phyloP scores from a whole-genome alignment of 2,113 vertebrate species.

The Prolemur simus region DNA sequence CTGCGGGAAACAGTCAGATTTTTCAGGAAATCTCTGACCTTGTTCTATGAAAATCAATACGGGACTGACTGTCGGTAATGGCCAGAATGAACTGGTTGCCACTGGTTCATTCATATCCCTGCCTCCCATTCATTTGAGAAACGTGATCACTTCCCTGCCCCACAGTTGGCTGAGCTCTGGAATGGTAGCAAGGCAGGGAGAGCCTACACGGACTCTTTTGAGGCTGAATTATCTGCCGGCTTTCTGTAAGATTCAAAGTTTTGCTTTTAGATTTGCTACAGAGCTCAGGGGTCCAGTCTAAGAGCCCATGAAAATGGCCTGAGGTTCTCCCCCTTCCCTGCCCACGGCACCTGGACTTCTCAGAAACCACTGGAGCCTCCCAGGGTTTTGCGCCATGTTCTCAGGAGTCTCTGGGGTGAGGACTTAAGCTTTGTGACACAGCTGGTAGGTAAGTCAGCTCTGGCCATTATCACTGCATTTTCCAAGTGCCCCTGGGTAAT shows the following conservation, averaged over 20 bases:
- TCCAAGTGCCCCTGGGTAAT: slow-evolving; percentile 81
- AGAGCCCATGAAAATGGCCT: background rate
- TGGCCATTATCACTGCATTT: slow-evolving; percentile 80
- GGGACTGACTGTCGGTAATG: rapidly evolving
- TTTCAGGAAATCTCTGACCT: background rate
- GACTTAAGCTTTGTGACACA: slow-evolving; percentile 73
- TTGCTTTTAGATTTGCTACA: slow-evolving; percentile 22
- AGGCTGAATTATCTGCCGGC: background rate
- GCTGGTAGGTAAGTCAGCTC: slow-evolving; percentile 80
- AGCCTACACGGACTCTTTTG: background rate
- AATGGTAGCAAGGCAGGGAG: slow-evolving; percentile 7
- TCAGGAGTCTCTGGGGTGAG: slow-evolving; percentile 29
- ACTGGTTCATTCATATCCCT: background rate
- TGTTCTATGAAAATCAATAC: background rate
- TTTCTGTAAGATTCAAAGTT: background rate
- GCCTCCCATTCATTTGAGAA: slow-evolving; percentile 53
- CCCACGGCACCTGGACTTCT: slow-evolving; percentile 8
- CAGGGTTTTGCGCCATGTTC: slow-evolving; percentile 20
- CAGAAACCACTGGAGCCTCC: background rate
- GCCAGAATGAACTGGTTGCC: background rate
- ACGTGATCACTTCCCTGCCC: slow-evolving; percentile 52
- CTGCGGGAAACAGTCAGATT: background rate
- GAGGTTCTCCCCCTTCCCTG: background rate
- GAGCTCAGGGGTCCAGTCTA: background rate
- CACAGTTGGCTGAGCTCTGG: slow-evolving; percentile 36